Conservation (phyloP, 1,140 invertebrate genomes). For the Pectinophora gossypiella region DNA sequence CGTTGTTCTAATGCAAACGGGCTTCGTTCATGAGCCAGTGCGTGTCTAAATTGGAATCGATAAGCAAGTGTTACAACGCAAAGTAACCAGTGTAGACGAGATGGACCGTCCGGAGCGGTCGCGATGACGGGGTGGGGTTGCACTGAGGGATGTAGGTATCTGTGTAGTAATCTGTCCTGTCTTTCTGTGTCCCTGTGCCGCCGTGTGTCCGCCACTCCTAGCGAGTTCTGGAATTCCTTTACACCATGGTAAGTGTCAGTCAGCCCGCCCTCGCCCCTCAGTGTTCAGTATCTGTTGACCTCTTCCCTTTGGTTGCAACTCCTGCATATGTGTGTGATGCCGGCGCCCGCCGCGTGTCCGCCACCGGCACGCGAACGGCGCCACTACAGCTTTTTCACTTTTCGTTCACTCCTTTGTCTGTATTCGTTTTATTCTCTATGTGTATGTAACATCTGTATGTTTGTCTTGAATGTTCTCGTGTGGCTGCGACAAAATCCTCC, state of each 20-base stretch:
- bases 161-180: conserved; percentile 83
- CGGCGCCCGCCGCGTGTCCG: conserved; percentile 29
- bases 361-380: conserved; percentile 46
- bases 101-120: conserved; percentile 56
- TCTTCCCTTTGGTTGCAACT: conserved; percentile 71
- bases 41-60: conserved; percentile 66
- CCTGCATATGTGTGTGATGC: conserved; percentile 73
- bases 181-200: conserved; percentile 83
- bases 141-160: conserved; percentile 78
- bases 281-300: conserved; percentile 75
- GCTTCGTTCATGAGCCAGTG: conserved; percentile 56
- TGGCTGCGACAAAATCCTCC: conserved; percentile 56
- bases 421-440: conserved; percentile 76
- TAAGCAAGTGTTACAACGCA: conserved; percentile 70
- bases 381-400: conserved; percentile 66
- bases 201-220: conserved; percentile 84
- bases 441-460: conserved; percentile 78
- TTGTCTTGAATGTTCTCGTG: conserved; percentile 74
- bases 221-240: conserved; percentile 98
- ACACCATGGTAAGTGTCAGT: conserved; percentile 96
- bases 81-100: conserved; percentile 70
- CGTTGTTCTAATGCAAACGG: conserved; percentile 74
- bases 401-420: conserved; percentile 71
- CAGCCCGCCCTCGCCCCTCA: conserved; percentile 75
- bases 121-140: conserved; percentile 69